phyloP scores from a whole-genome alignment of 2,797 vertebrate genomes.

The Adrianichthys oophorus region DNA sequence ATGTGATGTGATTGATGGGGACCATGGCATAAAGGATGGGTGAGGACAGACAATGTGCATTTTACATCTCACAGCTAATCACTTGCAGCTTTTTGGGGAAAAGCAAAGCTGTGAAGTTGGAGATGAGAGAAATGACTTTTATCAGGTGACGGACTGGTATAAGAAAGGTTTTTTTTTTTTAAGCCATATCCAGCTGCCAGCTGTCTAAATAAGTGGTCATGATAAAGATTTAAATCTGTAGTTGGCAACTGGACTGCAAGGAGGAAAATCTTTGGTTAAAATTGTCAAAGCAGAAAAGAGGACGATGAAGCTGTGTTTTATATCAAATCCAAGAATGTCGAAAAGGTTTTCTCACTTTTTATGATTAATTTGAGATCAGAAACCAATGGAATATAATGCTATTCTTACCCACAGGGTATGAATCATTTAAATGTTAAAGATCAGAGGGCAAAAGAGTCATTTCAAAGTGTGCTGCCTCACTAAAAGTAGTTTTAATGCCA shows the following conservation, averaged over 20 bases:
- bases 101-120: slow-evolving; percentile 53
- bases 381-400: too few relatives aligned
- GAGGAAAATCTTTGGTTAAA: background rate
- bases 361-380: too few relatives aligned
- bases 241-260: slow-evolving; percentile 8
- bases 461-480: too few relatives aligned
- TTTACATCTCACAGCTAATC: slow-evolving; percentile 37
- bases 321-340: too few relatives aligned
- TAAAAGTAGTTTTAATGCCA: too few relatives aligned
- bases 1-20: slow-evolving; percentile 33
- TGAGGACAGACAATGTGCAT: slow-evolving; percentile 25
- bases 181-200: slow-evolving; percentile 73
- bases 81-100: slow-evolving; percentile 32
- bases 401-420: too few relatives aligned
- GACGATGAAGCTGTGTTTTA: too few relatives aligned
- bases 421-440: too few relatives aligned
- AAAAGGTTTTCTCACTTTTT: too few relatives aligned
- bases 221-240: slow-evolving; percentile 24
- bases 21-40: slow-evolving; percentile 6
- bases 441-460: too few relatives aligned
- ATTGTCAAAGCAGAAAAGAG: too few relatives aligned
- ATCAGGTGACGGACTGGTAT: slow-evolving; percentile 71
- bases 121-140: slow-evolving; percentile 72
- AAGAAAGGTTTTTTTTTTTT: slow-evolving; percentile 74
- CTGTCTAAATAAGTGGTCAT: slow-evolving; percentile 18